Conservation (phyloP, 1,140 invertebrate genomes). For the Marisa cornuarietis region DNA sequence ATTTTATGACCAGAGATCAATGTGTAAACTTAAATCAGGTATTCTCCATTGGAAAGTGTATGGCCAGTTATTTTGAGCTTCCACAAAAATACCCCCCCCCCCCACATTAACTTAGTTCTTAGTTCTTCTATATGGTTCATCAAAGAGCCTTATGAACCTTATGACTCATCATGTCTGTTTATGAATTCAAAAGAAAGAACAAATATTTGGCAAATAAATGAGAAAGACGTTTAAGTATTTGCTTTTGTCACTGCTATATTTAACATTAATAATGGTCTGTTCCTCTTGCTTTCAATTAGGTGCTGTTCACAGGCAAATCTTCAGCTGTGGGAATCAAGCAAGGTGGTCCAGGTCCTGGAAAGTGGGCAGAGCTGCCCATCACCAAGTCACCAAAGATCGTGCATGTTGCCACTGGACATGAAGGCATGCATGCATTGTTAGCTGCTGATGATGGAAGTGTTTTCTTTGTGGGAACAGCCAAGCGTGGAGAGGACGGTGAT, state of each 20-base stretch:
- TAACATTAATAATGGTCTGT: neutral
- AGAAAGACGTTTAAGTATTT: neutral
- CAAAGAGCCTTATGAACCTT: no score
- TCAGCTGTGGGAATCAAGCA: conserved; percentile 79
- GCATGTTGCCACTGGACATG: conserved; percentile 89
- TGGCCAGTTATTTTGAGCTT: no score
- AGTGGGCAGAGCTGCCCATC: conserved; percentile 80
- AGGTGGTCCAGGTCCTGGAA: conserved; percentile 70
- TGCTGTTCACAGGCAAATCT: conserved; percentile 83
- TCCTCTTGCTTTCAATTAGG: conserved; percentile 61
- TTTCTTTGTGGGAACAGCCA: conserved; percentile 86
- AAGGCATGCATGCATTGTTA: conserved; percentile 88
- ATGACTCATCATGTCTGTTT: neutral
- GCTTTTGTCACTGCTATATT: neutral
- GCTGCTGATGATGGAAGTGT: conserved; percentile 90
- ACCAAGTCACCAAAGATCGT: conserved; percentile 80
- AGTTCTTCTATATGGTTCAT: no score
- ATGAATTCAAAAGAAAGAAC: neutral
- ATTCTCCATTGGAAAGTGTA: no score
- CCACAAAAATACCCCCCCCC: no score
- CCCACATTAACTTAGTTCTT: no score
- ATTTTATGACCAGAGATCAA: no score
- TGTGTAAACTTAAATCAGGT: no score
- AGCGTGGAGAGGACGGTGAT: conserved; percentile 95
- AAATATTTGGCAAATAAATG: neutral